These are phyloP conservation scores for Tribolium castaneum DNA, from an alignment of 1,140 invertebrate species.

Conservation along the genomic window DNA sequence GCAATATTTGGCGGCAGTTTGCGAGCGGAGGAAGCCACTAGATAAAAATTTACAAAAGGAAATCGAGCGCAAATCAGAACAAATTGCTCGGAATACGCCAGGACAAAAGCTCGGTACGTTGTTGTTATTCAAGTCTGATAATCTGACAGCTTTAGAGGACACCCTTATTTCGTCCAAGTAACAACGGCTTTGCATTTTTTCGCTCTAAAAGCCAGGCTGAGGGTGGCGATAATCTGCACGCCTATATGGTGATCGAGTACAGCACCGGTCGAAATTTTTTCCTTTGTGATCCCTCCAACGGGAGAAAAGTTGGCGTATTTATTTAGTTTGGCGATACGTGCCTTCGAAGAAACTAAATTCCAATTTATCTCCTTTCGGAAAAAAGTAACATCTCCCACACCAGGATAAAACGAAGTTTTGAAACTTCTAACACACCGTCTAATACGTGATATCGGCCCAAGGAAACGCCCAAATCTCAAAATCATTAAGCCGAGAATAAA, in stretches of 20 bases:
- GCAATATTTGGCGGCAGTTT: neutral
- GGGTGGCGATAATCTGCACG: slow-evolving; percentile 19
- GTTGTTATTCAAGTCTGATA: slow-evolving; percentile 35
- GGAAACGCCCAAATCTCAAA: slow-evolving; percentile 39
- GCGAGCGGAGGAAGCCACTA: neutral
- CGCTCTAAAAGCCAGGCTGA: slow-evolving; percentile 9
- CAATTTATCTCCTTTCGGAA: slow-evolving; percentile 29
- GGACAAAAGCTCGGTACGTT: slow-evolving; percentile 24
- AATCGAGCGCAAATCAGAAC: slow-evolving; percentile 34
- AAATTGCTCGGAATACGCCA: slow-evolving; percentile 14
- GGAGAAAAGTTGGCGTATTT: neutral
- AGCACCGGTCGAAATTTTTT: neutral
- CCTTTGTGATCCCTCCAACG: neutral
- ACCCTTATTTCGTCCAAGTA: slow-evolving; percentile 25
- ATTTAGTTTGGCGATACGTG: neutral
- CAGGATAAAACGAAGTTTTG: slow-evolving; percentile 50
- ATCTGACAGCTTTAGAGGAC: slow-evolving; percentile 30
- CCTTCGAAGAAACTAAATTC: slow-evolving; percentile 34
- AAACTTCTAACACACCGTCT: slow-evolving; percentile 53
- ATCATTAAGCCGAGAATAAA: neutral
- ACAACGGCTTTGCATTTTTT: slow-evolving; percentile 32
- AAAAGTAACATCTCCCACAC: slow-evolving; percentile 23
- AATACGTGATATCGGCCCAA: slow-evolving; percentile 54
- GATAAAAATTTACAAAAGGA: slow-evolving; percentile 36
- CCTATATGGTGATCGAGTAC: neutral